Percentiles rank a stretch among this genome's conserved stretches.
Conservation (phyloP, 1,140 invertebrate genomes). For the Drosophila paulistorum region DNA sequence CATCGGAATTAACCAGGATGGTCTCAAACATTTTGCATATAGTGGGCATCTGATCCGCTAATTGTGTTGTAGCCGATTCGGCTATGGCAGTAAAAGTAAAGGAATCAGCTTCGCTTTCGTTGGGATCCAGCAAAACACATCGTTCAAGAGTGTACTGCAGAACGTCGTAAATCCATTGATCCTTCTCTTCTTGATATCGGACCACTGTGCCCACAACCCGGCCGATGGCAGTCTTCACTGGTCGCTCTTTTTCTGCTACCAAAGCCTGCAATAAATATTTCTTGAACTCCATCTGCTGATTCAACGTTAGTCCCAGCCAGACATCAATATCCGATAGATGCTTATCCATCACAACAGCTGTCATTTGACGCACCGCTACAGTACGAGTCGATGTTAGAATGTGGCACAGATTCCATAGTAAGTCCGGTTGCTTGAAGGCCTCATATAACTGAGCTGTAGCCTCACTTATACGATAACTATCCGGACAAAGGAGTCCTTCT, state of each 20-base stretch:
- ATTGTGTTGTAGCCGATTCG: constrained; percentile 74
- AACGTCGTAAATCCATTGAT: constrained; percentile 87
- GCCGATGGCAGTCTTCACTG: constrained; percentile 86
- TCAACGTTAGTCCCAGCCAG: constrained; percentile 85
- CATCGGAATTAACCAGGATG: constrained; percentile 56
- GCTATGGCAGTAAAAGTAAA: constrained; percentile 68
- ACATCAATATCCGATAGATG: constrained; percentile 84
- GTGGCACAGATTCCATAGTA: constrained; percentile 85
- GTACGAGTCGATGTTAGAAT: constrained; percentile 84
- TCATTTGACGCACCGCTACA: constrained; percentile 87
- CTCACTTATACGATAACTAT: constrained; percentile 84
- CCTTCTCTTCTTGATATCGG: constrained; percentile 87
- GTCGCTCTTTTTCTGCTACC: constrained; percentile 85
- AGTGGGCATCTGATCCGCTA: constrained; percentile 64
- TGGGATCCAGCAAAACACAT: constrained; percentile 58
- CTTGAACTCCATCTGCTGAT: constrained; percentile 85
- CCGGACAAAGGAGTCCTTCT: constrained; percentile 63
- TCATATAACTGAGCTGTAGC: constrained; percentile 86
- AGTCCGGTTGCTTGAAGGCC: constrained; percentile 86
- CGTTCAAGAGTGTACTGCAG: constrained; percentile 86
- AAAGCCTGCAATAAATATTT: constrained; percentile 85
- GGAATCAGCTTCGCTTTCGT: constrained; percentile 73
- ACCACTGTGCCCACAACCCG: constrained; percentile 88
- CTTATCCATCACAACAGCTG: constrained; percentile 86
- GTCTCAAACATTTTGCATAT: constrained; percentile 66